Evolutionary conservation across 2,888 invertebrate genomes (phyloP), one percentile per base, ranked within the genome.

Genomic region (Dynastes maya): DNA sequence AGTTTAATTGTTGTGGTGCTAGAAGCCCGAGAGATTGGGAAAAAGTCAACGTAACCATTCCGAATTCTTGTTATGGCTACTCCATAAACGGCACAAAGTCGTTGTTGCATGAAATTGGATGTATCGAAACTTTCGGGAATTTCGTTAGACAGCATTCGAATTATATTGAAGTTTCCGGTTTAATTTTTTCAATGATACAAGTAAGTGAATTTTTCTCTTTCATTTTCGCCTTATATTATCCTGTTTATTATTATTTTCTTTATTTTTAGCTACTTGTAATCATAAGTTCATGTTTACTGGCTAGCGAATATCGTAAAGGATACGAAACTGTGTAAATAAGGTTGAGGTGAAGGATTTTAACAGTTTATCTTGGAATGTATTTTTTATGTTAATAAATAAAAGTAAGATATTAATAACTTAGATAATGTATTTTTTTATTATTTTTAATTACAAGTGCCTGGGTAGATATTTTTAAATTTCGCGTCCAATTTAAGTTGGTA

Each of bases 251-350:
- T 29, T 5, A 37, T 74, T 29, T 63, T 82, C 81, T 82, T 84
- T 80, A 85, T 81, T 89, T 93, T 83, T 91, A 96, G 96, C 90
- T 97, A 65, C 90, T 97, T 85, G 97, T 97, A 70, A 95, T 97
- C 80, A 90, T 96, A 80, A 96, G 97, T 87, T 96, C 98, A 32
- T 98, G 97, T 91, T 96, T 95, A 88, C 91, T 98, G 88, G 96
- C 96, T 82, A 94, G 96, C 86, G 95, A 96, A 85, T 96, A 98
- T 87, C 95, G 95, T 68, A 86, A 86, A 78, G 87, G 86, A 65
- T 87, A 86, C 78, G 86, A 86, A 80, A 85, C 86, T 58, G 86
- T 86, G 58, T 86, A 55, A 16, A 16, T 55, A 55, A 45, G 45
- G 45, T 11, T 11, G 84, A 85, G 11, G 32, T 63, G 32, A 9